Evolutionary conservation across 1,140 invertebrate genomes (phyloP).

Genomic region (Drosophila pseudoobscura): DNA sequence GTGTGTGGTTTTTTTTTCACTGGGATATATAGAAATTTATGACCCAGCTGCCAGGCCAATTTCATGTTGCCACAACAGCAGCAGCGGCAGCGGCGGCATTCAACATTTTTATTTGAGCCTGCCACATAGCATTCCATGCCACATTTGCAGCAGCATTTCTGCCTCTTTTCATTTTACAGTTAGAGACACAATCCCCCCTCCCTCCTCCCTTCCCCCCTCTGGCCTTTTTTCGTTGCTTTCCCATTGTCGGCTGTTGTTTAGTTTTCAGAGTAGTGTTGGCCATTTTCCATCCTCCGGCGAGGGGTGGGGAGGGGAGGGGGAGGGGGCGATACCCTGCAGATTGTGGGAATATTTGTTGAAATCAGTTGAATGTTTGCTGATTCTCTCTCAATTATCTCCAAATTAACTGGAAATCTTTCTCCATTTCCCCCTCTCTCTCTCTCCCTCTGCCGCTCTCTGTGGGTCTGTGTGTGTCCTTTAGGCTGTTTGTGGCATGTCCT

Average conservation of each 20-base stretch:
- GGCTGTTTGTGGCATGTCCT: no score
- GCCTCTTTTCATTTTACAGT: constrained; percentile 16
- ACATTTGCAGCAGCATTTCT: constrained; percentile 14
- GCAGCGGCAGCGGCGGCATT: no score
- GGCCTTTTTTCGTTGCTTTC: background rate
- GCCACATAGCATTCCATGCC: constrained; percentile 14
- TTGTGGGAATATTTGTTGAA: no score
- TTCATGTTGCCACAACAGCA: constrained; percentile 52
- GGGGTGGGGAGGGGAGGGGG: no score
- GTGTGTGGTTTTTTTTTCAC: background rate
- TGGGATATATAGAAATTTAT: constrained; percentile 63
- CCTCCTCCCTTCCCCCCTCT: background rate
- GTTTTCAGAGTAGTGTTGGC: constrained; percentile 5
- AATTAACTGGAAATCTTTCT: no score
- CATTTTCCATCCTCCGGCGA: no score
- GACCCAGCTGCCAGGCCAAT: constrained; percentile 66
- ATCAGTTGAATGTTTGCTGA: no score
- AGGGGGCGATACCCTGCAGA: no score
- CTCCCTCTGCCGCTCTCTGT: no score
- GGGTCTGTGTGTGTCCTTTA: no score
- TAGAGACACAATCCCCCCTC: background rate
- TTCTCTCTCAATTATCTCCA: no score
- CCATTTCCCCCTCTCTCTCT: no score
- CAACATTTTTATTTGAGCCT: constrained; percentile 13
- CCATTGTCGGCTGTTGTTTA: constrained; percentile 1